Percentiles rank a stretch among this genome's conserved stretches.
These are phyloP conservation scores for Artibeus lituratus DNA, from an alignment of 2,797 vertebrate genomes.

Conservation along the genomic window DNA sequence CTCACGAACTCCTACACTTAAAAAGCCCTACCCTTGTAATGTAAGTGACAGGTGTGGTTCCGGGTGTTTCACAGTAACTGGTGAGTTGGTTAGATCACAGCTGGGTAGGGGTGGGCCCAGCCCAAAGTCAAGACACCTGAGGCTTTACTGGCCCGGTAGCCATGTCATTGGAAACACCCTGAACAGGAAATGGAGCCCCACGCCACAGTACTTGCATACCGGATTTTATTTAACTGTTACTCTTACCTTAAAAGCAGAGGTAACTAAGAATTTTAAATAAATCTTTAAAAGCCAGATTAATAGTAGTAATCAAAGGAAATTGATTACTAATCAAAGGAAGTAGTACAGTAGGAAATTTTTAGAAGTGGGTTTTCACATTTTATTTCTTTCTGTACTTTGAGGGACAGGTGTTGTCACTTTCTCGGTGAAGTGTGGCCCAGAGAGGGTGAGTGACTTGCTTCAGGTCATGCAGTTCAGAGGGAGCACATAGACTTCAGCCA, in stretches of 20 bases:
- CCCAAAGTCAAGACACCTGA: not conserved
- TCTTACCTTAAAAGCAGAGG: not conserved
- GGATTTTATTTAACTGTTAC: not conserved
- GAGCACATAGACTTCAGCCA: not conserved
- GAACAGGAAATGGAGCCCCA: not conserved
- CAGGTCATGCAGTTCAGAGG: not conserved
- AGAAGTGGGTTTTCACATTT: not conserved
- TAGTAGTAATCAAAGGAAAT: too few species aligned
- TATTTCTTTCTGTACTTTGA: not conserved
- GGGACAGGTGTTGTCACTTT: not conserved
- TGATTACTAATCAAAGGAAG: too few species aligned
- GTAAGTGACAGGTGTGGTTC: not conserved
- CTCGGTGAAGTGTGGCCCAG: not conserved
- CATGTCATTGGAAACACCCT: not conserved
- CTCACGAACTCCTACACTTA: not conserved
- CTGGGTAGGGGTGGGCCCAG: not conserved
- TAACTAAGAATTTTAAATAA: not conserved
- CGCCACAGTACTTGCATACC: not conserved
- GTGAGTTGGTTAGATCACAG: not conserved
- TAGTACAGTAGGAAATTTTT: not conserved
- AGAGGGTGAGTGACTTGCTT: not conserved
- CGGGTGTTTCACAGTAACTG: not conserved
- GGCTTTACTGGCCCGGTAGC: not conserved
- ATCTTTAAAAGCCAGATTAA: slow-evolving; percentile 2
- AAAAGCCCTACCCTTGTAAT: not conserved